Evolutionary conservation across 2,797 vertebrate species (phyloP), one percentile per base, ranked within the genome.

Genomic region (Tachyglossus aculeatus): DNA sequence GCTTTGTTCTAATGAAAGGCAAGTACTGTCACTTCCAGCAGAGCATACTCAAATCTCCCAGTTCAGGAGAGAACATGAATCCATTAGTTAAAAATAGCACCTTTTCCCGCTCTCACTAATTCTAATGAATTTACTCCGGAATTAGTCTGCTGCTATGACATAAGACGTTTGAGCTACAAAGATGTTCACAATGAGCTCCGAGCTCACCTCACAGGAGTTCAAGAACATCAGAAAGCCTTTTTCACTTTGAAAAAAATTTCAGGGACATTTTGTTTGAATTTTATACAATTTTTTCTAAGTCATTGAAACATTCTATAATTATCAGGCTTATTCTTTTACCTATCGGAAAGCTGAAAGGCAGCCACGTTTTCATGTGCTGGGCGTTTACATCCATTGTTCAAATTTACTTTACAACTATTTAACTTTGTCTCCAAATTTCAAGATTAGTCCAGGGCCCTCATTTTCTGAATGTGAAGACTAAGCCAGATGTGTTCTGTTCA

Each of bases 81-180:
- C 76, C 24, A 81, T 80, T 73, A 80, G 83, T 76, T 87, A 87
- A 87, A 85, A 87, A 85, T 80, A 81, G 80, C 66, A 39, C 51
- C 53, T 68, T 76, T 71, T 63, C 78, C 68, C 80, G 73, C 72
- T 57, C 59, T 55, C 16, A 43, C 71, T 85, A 80, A 85, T 85
- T 87, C 83, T 80, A 83, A 85, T 85, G 80, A 83, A 83, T 78
- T 82, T 83, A 80, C 83, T 85, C 78, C 69, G 74, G 75, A 85
- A 85, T 85, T 83, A 83, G 80, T 64, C 71, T 80, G 85, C 85
- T 76, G 74, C 78, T 69, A 64, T 36, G 77, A 83, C n/a, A n/a
- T n/a, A n/a, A 71, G 80, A 82, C 61, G 62, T 65, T 62, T 74
- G 75, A 54, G 83, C 85, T 69, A 78, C 80, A 68, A 53, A 76